These are phyloP conservation scores for Chelon auratus DNA, from an alignment of 2,797 vertebrate genomes.

Conservation along the genomic window DNA sequence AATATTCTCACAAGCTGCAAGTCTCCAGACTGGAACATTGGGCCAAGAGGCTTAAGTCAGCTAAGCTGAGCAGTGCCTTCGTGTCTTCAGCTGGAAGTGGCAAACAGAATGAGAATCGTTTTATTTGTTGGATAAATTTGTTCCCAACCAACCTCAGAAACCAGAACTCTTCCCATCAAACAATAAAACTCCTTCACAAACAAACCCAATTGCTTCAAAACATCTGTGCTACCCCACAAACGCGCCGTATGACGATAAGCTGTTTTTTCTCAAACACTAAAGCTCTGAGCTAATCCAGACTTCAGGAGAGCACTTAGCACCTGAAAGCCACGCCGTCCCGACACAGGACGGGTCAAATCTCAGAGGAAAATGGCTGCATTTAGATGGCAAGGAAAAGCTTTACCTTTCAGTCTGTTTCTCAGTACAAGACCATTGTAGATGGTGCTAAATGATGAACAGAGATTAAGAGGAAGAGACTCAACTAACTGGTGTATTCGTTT, in stretches of 20 bases:
- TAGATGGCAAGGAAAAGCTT: constrained; percentile 5
- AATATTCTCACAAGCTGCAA: constrained; percentile 34
- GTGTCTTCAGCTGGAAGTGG: constrained; percentile 32
- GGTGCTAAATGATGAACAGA: neutral
- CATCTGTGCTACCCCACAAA: constrained; percentile 12
- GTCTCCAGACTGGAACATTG: constrained; percentile 61
- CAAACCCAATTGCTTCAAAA: constrained; percentile 8
- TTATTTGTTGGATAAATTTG: constrained; percentile 39
- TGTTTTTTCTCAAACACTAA: constrained; percentile 11
- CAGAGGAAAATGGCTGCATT: constrained; percentile 12
- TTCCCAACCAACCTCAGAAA: constrained; percentile 15
- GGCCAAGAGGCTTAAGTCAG: constrained; percentile 54
- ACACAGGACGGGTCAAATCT: constrained; percentile 8
- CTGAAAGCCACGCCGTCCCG: constrained; percentile 15
- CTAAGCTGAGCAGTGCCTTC: constrained; percentile 45
- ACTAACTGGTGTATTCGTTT: constrained; percentile 5
- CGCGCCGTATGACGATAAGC: neutral
- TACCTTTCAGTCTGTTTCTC: neutral
- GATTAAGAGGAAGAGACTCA: neutral
- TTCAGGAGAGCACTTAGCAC: constrained; percentile 23
- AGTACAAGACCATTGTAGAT: neutral
- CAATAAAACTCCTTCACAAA: neutral
- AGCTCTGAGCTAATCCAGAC: constrained; percentile 5
- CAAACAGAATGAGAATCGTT: constrained; percentile 38
- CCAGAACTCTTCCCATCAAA: neutral